Percentiles rank a stretch among this genome's conserved stretches.
These are phyloP conservation scores for Syngnathus acus DNA, from an alignment of 2,797 vertebrate genomes.

Conservation along the genomic window DNA sequence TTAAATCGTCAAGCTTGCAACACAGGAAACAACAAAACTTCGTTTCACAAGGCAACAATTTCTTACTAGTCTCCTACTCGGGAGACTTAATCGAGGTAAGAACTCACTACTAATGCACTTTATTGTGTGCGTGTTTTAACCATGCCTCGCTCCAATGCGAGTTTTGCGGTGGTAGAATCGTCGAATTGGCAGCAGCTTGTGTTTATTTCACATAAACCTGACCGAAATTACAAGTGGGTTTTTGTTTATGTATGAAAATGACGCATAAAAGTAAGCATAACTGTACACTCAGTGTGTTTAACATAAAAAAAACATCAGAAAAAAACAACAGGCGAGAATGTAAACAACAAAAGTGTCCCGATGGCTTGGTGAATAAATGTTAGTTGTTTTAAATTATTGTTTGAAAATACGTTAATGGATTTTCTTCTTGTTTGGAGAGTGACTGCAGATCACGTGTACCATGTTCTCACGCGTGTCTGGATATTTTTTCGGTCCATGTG, in stretches of 20 bases:
- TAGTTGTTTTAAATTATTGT: conserved; percentile 13
- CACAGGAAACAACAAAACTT: conserved; percentile 9
- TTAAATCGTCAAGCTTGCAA: conserved; percentile 29
- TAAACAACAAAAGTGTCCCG: not conserved
- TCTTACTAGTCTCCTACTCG: conserved; percentile 27
- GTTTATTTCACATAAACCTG: too few relatives aligned
- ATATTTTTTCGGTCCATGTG: conserved; percentile 42
- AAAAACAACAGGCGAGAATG: too few relatives aligned
- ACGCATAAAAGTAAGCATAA: not conserved
- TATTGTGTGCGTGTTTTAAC: not conserved
- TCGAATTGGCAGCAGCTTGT: not conserved
- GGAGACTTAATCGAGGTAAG: conserved; percentile 60
- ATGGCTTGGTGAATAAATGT: not conserved
- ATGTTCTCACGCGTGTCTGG: conserved; percentile 46
- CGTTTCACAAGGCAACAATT: conserved; percentile 6
- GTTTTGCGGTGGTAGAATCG: not conserved
- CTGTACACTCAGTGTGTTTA: not conserved
- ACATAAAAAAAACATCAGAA: not conserved
- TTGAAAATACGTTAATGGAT: not conserved
- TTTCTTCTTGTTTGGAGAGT: conserved; percentile 48
- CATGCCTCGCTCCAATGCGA: not conserved
- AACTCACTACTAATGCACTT: not conserved
- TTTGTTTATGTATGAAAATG: not conserved
- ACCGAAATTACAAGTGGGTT: not conserved
- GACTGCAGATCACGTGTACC: conserved; percentile 63